phyloP scores from a whole-genome alignment of 2,888 invertebrate genomes.

The Elmis aenea region DNA sequence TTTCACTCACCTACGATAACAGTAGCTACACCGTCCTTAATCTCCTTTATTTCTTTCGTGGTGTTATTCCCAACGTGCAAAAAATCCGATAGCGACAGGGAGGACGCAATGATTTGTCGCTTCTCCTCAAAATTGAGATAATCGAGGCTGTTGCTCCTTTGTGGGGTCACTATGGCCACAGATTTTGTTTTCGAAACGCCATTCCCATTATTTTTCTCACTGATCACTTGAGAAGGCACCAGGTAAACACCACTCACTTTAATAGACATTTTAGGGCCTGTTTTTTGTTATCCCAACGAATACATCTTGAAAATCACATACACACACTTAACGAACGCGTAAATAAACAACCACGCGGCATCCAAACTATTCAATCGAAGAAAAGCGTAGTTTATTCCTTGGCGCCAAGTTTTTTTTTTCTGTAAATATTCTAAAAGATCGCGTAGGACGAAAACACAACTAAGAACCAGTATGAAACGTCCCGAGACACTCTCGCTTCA shows the following conservation, averaged over 20 bases:
- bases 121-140: conserved; percentile 90
- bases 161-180: conserved; percentile 64
- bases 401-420: no score
- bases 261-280: conserved; percentile 31
- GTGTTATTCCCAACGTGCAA: conserved; percentile 36
- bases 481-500: conserved; percentile 12
- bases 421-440: no score
- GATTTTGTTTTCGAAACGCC: conserved; percentile 47
- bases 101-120: conserved; percentile 82
- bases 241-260: conserved; percentile 37
- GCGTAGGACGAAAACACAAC: no score
- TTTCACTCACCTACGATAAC: conserved; percentile 44
- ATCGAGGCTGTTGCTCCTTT: conserved; percentile 79
- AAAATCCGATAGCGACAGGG: conserved; percentile 81
- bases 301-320: no score
- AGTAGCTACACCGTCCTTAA: conserved; percentile 38
- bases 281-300: no score
- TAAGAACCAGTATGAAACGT: conserved; percentile 5
- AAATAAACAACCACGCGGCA: no score
- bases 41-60: conserved; percentile 37
- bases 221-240: conserved; percentile 35
- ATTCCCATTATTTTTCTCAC: conserved; percentile 30
- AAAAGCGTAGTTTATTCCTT: no score
- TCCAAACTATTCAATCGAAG: no score
- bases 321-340: no score